These are phyloP conservation scores for Tragelaphus buxtoni DNA, from an alignment of 2,113 vertebrate genomes.

Conservation along the genomic window DNA sequence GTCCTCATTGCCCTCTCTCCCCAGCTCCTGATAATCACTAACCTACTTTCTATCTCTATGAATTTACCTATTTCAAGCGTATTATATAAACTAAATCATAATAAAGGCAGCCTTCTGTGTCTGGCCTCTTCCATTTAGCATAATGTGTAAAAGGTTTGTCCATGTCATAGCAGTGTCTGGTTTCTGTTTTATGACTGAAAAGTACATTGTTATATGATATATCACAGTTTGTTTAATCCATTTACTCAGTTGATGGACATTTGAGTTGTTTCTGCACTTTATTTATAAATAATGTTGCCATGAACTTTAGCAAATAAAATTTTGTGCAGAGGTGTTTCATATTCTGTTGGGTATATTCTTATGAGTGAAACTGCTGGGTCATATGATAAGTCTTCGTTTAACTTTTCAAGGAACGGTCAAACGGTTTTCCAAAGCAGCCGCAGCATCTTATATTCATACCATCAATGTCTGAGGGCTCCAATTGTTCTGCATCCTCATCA, in stretches of 20 bases:
- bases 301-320: background rate
- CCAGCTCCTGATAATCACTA: background rate
- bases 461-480: background rate
- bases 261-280: background rate
- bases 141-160: background rate
- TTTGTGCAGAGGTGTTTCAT: background rate
- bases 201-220: background rate
- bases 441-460: background rate
- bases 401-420: background rate
- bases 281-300: background rate
- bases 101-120: background rate
- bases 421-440: background rate
- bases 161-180: background rate
- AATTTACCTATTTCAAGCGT: background rate
- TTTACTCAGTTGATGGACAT: background rate
- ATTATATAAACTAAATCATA: background rate
- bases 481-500: background rate
- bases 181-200: background rate
- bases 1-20: background rate
- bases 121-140: background rate
- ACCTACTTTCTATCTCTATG: background rate
- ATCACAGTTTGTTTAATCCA: background rate
- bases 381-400: background rate
- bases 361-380: background rate
- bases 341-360: background rate